Evolutionary conservation across 1,140 invertebrate genomes (phyloP), one percentile per base, ranked within the genome.

Genomic region (Planococcus citri): DNA sequence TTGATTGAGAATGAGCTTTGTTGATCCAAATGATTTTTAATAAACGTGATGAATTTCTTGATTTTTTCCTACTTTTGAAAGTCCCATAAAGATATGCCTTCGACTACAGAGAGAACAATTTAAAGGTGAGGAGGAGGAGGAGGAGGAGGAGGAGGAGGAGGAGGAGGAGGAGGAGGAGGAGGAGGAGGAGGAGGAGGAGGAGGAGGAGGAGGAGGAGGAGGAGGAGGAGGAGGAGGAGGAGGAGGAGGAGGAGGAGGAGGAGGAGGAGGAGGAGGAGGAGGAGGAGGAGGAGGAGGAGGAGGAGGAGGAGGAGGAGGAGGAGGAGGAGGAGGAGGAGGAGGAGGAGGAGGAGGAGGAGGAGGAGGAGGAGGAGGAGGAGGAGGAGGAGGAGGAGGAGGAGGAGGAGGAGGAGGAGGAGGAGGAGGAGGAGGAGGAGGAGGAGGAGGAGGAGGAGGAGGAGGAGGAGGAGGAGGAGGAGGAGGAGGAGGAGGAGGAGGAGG

Each of bases 311-410:
- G 60, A 78, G 77, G 68, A 78, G 77, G 0, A 78, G 78, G 71
- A 78, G 75, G 72, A 78, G 75, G 70, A 78, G 74, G 8, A 78
- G n/a, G n/a, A n/a, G n/a, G n/a, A n/a, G n/a, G n/a, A n/a, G n/a
- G n/a, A n/a, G n/a, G n/a, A n/a, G n/a, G n/a, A n/a, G n/a, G n/a
- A n/a, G n/a, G n/a, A n/a, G n/a, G n/a, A n/a, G n/a, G n/a, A n/a
- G n/a, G n/a, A n/a, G n/a, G n/a, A n/a, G n/a, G n/a, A n/a, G n/a
- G n/a, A n/a, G n/a, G n/a, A n/a, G n/a, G n/a, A n/a, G n/a, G n/a
- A n/a, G n/a, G n/a, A n/a, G n/a, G n/a, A n/a, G n/a, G n/a, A n/a
- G n/a, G n/a, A n/a, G n/a, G n/a, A n/a, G n/a, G n/a, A n/a, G n/a
- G n/a, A n/a, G n/a, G n/a, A n/a, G n/a, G n/a, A n/a, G n/a, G n/a